phyloP scores from a whole-genome alignment of 2,888 invertebrate genomes.

The Ferdinandea cuprea region DNA sequence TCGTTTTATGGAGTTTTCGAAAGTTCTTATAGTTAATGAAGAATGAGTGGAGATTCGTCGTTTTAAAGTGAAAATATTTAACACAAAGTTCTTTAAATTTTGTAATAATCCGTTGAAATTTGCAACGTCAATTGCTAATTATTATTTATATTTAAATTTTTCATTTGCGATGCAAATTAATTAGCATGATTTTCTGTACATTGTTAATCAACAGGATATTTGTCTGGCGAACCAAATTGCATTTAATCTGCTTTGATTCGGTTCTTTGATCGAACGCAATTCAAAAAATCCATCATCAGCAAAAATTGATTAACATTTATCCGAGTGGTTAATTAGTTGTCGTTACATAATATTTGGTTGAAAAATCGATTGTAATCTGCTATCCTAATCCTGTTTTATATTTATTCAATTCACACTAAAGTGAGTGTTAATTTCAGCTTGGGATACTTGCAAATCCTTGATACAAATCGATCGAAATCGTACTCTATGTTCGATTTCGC shows the following conservation, averaged over 20 bases:
- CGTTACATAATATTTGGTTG: not conserved
- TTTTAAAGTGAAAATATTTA: not conserved
- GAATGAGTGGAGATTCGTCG: not conserved
- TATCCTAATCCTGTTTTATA: conserved; percentile 1
- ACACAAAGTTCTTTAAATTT: not conserved
- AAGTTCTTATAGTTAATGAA: conserved; percentile 18
- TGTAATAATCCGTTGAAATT: too few relatives aligned
- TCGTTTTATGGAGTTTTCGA: conserved; percentile 4
- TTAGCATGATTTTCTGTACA: too few relatives aligned
- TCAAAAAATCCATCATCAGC: too few relatives aligned
- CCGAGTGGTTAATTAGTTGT: conserved; percentile 56
- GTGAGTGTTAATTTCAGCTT: conserved; percentile 36
- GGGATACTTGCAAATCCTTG: conserved; percentile 43
- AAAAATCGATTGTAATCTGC: conserved; percentile 26
- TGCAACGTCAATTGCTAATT: too few relatives aligned
- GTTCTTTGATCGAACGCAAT: not conserved
- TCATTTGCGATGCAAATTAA: too few relatives aligned
- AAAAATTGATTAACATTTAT: not conserved
- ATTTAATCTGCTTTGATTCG: not conserved
- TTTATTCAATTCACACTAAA: conserved; percentile 22
- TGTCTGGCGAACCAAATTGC: not conserved
- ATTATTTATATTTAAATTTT: too few relatives aligned
- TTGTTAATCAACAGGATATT: too few relatives aligned
- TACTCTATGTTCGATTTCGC: conserved; percentile 5
- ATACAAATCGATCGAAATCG: conserved; percentile 48